phyloP scores from a whole-genome alignment of 1,140 invertebrate species.

The Eupristina koningsbergeri region DNA sequence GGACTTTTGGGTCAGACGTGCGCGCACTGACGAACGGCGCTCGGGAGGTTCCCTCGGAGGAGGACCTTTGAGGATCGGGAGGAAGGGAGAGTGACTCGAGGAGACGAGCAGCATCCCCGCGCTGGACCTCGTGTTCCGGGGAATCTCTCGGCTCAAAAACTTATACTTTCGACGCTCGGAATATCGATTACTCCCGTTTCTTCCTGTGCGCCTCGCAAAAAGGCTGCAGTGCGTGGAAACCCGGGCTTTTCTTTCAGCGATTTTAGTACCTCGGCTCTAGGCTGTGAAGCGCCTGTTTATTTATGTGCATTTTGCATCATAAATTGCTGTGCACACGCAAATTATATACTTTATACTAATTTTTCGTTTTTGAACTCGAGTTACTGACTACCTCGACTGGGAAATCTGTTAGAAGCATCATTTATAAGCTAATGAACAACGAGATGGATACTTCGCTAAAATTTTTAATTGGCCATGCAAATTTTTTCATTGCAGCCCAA shows the following conservation, averaged over 20 bases:
- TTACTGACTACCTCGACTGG: neutral
- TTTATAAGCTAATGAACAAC: neutral
- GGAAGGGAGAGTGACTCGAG: too few relatives aligned
- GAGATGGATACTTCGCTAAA: neutral
- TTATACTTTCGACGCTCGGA: neutral
- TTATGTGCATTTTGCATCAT: neutral
- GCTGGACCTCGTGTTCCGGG: too few relatives aligned
- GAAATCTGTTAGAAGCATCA: neutral
- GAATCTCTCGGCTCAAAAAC: neutral
- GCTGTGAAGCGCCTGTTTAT: neutral
- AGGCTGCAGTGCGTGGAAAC: neutral
- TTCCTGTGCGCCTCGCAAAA: neutral
- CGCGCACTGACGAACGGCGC: too few relatives aligned
- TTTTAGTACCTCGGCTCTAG: too few relatives aligned
- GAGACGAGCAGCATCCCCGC: neutral
- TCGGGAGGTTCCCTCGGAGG: too few relatives aligned
- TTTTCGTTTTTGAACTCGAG: neutral
- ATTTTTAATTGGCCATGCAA: too few relatives aligned
- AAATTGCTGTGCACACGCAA: neutral
- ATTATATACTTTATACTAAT: neutral
- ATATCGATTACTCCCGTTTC: neutral
- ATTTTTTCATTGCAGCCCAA: too few relatives aligned
- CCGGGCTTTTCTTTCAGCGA: neutral
- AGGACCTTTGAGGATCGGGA: neutral
- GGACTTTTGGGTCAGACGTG: too few relatives aligned